phyloP scores from a whole-genome alignment of 1,140 invertebrate species.

The Lordiphosa stackelbergi region DNA sequence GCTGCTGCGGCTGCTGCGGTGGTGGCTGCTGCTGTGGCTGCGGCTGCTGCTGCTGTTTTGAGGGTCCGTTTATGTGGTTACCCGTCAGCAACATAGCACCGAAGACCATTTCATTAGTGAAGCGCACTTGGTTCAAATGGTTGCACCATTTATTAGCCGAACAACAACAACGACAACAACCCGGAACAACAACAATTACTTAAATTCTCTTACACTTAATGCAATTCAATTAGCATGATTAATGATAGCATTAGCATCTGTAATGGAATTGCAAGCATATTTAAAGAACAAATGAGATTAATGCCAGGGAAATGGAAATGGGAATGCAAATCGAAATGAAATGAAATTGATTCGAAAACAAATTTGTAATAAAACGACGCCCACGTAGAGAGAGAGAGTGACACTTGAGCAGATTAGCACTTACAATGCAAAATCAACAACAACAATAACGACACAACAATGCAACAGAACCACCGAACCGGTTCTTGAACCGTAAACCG shows the following conservation, averaged over 20 bases:
- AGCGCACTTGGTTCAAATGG: constrained; percentile 50
- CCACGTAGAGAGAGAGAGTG: too few relatives aligned
- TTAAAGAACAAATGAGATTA: constrained; percentile 21
- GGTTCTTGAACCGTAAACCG: too few relatives aligned
- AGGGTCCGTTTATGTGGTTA: constrained; percentile 53
- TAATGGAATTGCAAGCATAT: constrained; percentile 49
- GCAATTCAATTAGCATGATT: constrained; percentile 28
- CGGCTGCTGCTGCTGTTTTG: constrained; percentile 53
- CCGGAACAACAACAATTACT: constrained; percentile 13
- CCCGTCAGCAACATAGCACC: constrained; percentile 76
- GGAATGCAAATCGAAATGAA: constrained; percentile 11
- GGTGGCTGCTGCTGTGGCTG: constrained; percentile 20
- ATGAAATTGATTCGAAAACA: constrained; percentile 17
- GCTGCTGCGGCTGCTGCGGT: constrained; percentile 14
- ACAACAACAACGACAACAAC: constrained; percentile 9
- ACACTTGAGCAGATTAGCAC: constrained; percentile 7
- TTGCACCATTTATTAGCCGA: constrained; percentile 26
- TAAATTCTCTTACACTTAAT: constrained; percentile 22
- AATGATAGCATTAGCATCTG: constrained; percentile 49
- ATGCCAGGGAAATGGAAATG: constrained; percentile 11
- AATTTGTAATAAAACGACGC: constrained; percentile 5
- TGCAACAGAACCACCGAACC: too few relatives aligned
- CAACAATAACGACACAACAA: too few relatives aligned
- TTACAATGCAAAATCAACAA: constrained; percentile 12
- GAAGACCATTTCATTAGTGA: constrained; percentile 76